Evolutionary conservation across 2,113 vertebrate species (phyloP), one percentile per base, ranked within the genome.

Genomic region (Chloropsis hardwickii): DNA sequence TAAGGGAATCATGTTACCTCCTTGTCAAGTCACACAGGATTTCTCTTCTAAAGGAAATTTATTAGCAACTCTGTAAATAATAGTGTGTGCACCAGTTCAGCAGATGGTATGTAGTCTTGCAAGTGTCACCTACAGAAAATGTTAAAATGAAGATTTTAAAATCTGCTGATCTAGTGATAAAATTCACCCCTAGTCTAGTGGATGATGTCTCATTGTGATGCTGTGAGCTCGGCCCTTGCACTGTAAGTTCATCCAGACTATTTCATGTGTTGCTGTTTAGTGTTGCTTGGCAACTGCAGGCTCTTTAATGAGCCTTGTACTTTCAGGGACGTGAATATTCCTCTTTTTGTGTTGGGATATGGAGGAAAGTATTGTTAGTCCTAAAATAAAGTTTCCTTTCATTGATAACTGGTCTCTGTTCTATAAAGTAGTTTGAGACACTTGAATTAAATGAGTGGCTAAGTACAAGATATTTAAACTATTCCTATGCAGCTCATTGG

Each of bases 201-300:
- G 16, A 60, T 1, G 23, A 37, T 40, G 57, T 92, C 72, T 93
- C 33, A 10, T 54, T 33, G 57, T 74, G 82, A 56, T 77, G 57
- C 81, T 86, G 67, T 77, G 64, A 51, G 56, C 48, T 88, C 2
- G 61, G 64, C 47, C 74, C 20, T 25, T 56, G 50, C 62, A 15
- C 67, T 94, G 2, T 27, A 56, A 86, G 12, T 88, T 92, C 51
- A 51, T 77, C 90, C 72, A 69, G 86, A 29, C 72, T 74, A 14
- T 81, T 92, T 94, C 60, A 79, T 60, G 73, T 93, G 90, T 86
- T 92, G 50, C 87, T 95, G 79, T 90, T 92, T 83, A 80, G 62
- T 71, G 88, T 95, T 92, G 65, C 95, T 92, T 90, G 76, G 92
- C 72, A 96, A 90, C 93, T 86, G 48, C 80, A 72, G 82, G 67